Conservation (phyloP, 2,888 invertebrate species). For the Ischnura elegans region DNA sequence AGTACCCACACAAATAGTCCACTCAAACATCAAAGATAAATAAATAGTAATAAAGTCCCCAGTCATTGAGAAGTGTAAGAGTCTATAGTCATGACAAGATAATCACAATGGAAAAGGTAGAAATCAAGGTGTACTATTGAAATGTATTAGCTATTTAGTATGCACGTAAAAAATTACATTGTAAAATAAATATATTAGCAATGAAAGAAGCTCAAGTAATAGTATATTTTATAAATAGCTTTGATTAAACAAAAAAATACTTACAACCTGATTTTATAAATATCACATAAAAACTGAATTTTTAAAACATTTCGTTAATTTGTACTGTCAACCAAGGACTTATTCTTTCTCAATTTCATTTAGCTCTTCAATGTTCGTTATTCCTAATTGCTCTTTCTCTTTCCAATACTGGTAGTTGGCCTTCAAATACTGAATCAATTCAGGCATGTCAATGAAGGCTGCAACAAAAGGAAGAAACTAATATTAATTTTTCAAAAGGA, state of each 20-base stretch:
- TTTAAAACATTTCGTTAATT: constrained; percentile 7
- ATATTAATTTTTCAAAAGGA: too few species aligned
- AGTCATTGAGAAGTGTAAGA: too few species aligned
- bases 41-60: too few species aligned
- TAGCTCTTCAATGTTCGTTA: constrained; percentile 69
- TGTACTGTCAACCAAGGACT: not conserved
- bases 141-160: too few species aligned
- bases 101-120: too few species aligned
- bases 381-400: constrained; percentile 79
- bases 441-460: constrained; percentile 97
- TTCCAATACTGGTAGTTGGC: constrained; percentile 95
- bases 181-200: not conserved
- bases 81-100: too few species aligned
- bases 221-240: constrained; percentile 26
- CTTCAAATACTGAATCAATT: constrained; percentile 90
- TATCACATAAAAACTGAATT: not conserved
- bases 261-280: constrained; percentile 31
- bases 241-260: constrained; percentile 25
- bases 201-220: not conserved
- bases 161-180: not conserved
- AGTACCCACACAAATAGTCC: too few species aligned
- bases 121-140: too few species aligned
- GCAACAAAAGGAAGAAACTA: constrained; percentile 72
- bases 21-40: too few species aligned
- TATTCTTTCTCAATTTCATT: constrained; percentile 27